Conservation (phyloP, 2,888 invertebrate species). For the Salticus scenicus region DNA sequence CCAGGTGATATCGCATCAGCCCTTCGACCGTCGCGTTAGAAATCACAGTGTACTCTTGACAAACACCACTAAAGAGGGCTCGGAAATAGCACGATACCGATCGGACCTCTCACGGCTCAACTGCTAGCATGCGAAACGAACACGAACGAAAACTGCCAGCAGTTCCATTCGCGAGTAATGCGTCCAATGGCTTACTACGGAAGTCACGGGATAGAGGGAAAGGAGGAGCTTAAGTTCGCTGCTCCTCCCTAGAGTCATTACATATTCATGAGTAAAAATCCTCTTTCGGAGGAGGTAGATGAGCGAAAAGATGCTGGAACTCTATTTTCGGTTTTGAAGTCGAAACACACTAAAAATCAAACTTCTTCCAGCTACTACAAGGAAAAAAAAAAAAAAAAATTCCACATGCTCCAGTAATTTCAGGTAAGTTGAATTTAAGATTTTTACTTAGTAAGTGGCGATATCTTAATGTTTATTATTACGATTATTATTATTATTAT, state of each 20-base stretch:
- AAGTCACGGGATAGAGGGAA: conserved; percentile 4
- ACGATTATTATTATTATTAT: no score
- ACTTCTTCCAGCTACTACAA: neutral
- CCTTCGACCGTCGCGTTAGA: conserved; percentile 24
- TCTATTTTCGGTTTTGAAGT: conserved; percentile 47
- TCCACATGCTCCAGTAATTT: neutral
- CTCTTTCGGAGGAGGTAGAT: conserved; percentile 22
- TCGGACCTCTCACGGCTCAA: conserved; percentile 28
- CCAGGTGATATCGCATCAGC: conserved; percentile 66
- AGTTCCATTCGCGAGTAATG: conserved; percentile 50
- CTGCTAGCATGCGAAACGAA: conserved; percentile 16
- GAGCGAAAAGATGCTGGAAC: conserved; percentile 43
- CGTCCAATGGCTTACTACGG: conserved; percentile 30
- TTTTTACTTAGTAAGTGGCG: no score
- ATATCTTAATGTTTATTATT: no score
- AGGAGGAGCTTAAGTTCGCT: conserved; percentile 37
- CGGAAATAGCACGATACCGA: conserved; percentile 33
- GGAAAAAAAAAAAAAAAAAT: no score
- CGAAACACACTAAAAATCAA: neutral
- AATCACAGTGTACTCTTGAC: conserved; percentile 36
- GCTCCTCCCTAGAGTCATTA: conserved; percentile 57
- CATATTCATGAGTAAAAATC: conserved; percentile 64
- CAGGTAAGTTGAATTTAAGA: conserved; percentile 12
- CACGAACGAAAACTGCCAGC: conserved; percentile 30
- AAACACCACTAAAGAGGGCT: neutral